Conservation (phyloP, 35 echinoderm and acorn worm genomes). For the Apostichopus californicus region DNA sequence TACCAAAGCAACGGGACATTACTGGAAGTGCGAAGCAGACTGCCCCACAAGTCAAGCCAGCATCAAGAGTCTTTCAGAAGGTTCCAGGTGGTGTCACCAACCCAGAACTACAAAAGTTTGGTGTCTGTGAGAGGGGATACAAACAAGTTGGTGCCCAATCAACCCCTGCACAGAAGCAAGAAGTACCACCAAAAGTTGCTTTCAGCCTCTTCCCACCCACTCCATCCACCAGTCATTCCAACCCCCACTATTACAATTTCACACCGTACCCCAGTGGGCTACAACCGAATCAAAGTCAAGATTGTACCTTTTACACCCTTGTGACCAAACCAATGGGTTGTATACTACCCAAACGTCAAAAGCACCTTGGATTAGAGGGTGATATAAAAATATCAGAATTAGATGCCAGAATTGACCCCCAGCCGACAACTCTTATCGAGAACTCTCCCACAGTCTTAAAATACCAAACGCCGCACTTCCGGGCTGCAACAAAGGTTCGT, state of each 20-base stretch:
- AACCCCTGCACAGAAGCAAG: neutral
- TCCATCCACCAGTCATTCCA: slow-evolving; percentile 35
- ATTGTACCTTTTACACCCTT: slow-evolving; percentile 44
- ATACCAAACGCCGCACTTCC: slow-evolving; percentile 95
- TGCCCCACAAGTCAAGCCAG: neutral
- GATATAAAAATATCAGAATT: slow-evolving; percentile 96
- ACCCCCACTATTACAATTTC: neutral
- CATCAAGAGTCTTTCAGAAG: slow-evolving; percentile 17
- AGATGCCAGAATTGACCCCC: slow-evolving; percentile 87
- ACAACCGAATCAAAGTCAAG: slow-evolving; percentile 36
- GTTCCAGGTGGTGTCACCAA: slow-evolving; percentile 17
- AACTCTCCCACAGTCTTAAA: slow-evolving; percentile 94
- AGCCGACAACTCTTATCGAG: slow-evolving; percentile 88
- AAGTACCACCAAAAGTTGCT: slow-evolving; percentile 30
- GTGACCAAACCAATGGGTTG: slow-evolving; percentile 89
- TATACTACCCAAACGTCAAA: slow-evolving; percentile 94
- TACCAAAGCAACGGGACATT: neutral
- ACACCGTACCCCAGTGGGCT: slow-evolving; percentile 22
- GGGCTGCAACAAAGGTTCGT: slow-evolving; percentile 88
- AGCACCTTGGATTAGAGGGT: slow-evolving; percentile 90
- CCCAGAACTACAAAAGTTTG: slow-evolving; percentile 23
- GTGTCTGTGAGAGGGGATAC: slow-evolving; percentile 18
- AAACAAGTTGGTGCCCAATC: neutral
- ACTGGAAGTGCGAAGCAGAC: neutral
- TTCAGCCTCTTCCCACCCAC: slow-evolving; percentile 21